A percentile compares a stretch with the other conserved stretches of the same genome.
These are phyloP conservation scores for cattle (Bos taurus) DNA, from an alignment of 2,113 vertebrate species.

Conservation along the genomic window ARS-UCD2.0 NC_037339.1:53390501-53391000, in stretches of 20 bases:
- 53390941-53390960: not conserved
- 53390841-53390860: not conserved
- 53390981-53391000: not conserved
- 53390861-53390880: not conserved
- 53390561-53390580: not conserved
- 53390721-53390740: not conserved
- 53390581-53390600: not conserved
- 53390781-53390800: not conserved
- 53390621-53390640: not conserved
- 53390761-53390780: not conserved
- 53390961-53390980: not conserved
- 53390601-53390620: not conserved
- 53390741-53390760: not conserved
- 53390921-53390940: not conserved
- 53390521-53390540: not conserved
- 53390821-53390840: slow-evolving; percentile 57
- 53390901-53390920: not conserved
- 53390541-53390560: not conserved
- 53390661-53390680: not conserved
- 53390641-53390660: not conserved
- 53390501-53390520: not conserved
- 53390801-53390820: slow-evolving; percentile 15
- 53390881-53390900: not conserved
- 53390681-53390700: not conserved
- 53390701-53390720: not conserved